Evolutionary conservation across 30 jellyfish, hydroid and myxozoan species (phyloP), one percentile per base, ranked within the genome.

Genomic region (Turritopsis rubra): DNA sequence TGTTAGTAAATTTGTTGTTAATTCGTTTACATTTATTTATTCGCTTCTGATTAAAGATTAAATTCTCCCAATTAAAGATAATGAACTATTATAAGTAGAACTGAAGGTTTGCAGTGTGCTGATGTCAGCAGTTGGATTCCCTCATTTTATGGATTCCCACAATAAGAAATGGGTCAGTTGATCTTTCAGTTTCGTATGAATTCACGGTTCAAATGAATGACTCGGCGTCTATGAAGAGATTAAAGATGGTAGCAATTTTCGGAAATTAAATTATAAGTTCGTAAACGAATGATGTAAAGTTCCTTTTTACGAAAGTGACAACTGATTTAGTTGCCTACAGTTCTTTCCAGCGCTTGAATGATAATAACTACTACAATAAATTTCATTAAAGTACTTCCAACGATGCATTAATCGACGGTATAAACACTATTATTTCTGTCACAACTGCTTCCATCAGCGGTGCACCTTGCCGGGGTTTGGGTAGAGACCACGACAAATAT

Each of bases 361-460:
- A n/a, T n/a, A n/a, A n/a, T n/a, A n/a, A n/a, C n/a, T n/a, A n/a
- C n/a, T n/a, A n/a, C n/a, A n/a, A n/a, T n/a, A n/a, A n/a, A n/a
- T n/a, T n/a, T n/a, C n/a, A n/a, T n/a, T n/a, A n/a, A n/a, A n/a
- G n/a, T n/a, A n/a, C n/a, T n/a, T n/a, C n/a, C n/a, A n/a, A n/a
- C n/a, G n/a, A n/a, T n/a, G n/a, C n/a, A n/a, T n/a, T n/a, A n/a
- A n/a, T n/a, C n/a, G n/a, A n/a, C n/a, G n/a, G n/a, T n/a, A n/a
- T n/a, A n/a, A n/a, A n/a, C n/a, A n/a, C n/a, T 23, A 23, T 60
- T n/a, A 54, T 18, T 54, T 54, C 72, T 16, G 18, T 16, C 18
- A 54, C 72, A 54, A 54, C 72, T n/a, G 18, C 72, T 54, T n/a
- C 72, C 72, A 54, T 54, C 72, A 54, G 72, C 72, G 72, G 72